Conservation (phyloP, 2,888 invertebrate species). For the Amphipyra berbera region DNA sequence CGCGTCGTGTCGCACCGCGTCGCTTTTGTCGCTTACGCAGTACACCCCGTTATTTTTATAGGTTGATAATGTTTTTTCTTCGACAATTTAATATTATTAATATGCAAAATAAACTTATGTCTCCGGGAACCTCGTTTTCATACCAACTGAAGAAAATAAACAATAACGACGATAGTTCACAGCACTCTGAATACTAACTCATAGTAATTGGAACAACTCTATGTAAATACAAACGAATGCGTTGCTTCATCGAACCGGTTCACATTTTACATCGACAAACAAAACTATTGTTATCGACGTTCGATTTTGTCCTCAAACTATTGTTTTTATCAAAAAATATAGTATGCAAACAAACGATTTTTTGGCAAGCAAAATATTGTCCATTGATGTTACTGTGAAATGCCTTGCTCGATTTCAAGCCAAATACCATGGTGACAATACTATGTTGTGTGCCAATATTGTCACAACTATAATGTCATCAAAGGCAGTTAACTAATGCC, state of each 20-base stretch:
- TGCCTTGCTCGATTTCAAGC: neutral
- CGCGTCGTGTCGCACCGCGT: too few relatives aligned
- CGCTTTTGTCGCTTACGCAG: too few relatives aligned
- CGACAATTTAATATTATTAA: too few relatives aligned
- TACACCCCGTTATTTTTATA: too few relatives aligned
- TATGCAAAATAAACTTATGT: too few relatives aligned
- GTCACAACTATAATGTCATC: too few relatives aligned
- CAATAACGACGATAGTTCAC: neutral
- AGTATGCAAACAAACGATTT: neutral
- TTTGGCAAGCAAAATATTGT: conserved; percentile 4
- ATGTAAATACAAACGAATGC: neutral
- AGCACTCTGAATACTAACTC: neutral
- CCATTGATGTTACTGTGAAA: neutral
- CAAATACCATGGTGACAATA: neutral
- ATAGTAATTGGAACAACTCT: conserved; percentile 4
- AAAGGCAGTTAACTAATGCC: neutral
- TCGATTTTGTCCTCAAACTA: neutral
- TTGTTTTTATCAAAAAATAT: conserved; percentile 8
- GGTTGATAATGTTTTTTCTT: too few relatives aligned
- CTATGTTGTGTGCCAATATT: neutral
- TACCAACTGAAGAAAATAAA: neutral
- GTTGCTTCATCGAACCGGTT: neutral
- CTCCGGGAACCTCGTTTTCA: too few relatives aligned
- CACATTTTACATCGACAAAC: conserved; percentile 1
- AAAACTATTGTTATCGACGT: conserved; percentile 1